Percentiles rank a stretch among this genome's conserved stretches.
Conservation (phyloP, 2,113 vertebrate genomes). For the Austrofundulus limnaeus region DNA sequence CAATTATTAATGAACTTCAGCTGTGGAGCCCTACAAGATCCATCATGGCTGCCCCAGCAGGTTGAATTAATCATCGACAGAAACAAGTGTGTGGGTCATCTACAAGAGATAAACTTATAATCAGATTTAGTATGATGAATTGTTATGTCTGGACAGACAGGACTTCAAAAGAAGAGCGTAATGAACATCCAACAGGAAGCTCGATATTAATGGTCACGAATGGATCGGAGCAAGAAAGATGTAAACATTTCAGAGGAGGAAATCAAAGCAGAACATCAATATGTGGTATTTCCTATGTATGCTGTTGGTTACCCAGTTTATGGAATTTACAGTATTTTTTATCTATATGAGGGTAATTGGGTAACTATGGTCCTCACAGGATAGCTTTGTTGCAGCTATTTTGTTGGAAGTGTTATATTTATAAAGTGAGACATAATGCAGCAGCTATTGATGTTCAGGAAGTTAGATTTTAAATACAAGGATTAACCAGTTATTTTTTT, state of each 20-base stretch:
- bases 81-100: constrained; percentile 80
- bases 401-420: constrained; percentile 3
- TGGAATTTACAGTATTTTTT: constrained; percentile 32
- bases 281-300: constrained; percentile 48
- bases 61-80: constrained; percentile 85
- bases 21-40: constrained; percentile 88
- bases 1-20: constrained; percentile 99
- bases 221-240: constrained; percentile 51
- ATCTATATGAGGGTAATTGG: constrained; percentile 21
- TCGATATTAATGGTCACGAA: constrained; percentile 55
- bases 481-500: constrained; percentile 3
- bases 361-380: constrained; percentile 25
- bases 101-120: constrained; percentile 79
- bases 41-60: constrained; percentile 87
- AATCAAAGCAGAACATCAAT: constrained; percentile 55
- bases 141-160: constrained; percentile 68
- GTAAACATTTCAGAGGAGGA: constrained; percentile 46
- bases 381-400: constrained; percentile 6
- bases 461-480: neutral
- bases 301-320: constrained; percentile 25
- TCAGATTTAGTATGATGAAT: constrained; percentile 75
- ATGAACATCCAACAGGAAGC: constrained; percentile 35
- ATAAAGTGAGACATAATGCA: neutral
- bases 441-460: neutral
- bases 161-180: constrained; percentile 49